These are phyloP conservation scores for Premnoplex brunnescens DNA, from an alignment of 2,797 vertebrate species.

Conservation along the genomic window DNA sequence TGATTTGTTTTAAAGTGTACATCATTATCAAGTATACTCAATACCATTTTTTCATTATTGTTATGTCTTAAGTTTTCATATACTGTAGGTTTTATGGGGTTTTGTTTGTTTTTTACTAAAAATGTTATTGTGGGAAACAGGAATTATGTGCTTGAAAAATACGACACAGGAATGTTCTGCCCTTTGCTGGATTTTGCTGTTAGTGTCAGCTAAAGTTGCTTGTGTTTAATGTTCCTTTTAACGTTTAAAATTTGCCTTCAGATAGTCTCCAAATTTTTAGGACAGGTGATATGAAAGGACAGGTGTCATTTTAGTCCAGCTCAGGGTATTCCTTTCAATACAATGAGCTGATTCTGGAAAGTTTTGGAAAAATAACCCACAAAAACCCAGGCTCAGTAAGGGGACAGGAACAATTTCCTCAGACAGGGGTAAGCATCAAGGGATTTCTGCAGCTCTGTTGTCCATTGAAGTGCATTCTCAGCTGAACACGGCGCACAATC, in stretches of 20 bases:
- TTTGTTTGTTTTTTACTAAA: slow-evolving; percentile 72
- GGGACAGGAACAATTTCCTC: slow-evolving; percentile 33
- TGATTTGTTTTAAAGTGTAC: slow-evolving; percentile 77
- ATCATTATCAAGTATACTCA: slow-evolving; percentile 74
- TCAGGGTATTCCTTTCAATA: slow-evolving; percentile 46
- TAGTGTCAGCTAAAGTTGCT: slow-evolving; percentile 52
- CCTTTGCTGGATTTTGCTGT: slow-evolving; percentile 64
- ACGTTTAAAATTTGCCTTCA: slow-evolving; percentile 50
- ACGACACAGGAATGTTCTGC: slow-evolving; percentile 69
- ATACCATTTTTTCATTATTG: slow-evolving; percentile 72
- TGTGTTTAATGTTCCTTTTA: slow-evolving; percentile 55
- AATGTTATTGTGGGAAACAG: slow-evolving; percentile 76
- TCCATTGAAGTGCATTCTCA: slow-evolving; percentile 67
- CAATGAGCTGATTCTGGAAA: slow-evolving; percentile 59
- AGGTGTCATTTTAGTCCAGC: slow-evolving; percentile 26
- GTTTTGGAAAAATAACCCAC: neutral
- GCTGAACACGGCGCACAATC: slow-evolving; percentile 64
- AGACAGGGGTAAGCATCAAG: slow-evolving; percentile 1
- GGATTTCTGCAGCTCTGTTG: slow-evolving; percentile 59
- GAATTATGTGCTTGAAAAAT: slow-evolving; percentile 74
- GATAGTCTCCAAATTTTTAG: slow-evolving; percentile 46
- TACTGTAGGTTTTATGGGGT: slow-evolving; percentile 65
- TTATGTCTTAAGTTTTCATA: slow-evolving; percentile 76
- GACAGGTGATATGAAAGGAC: slow-evolving; percentile 21
- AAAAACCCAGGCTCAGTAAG: neutral